phyloP scores from a whole-genome alignment of 2,113 vertebrate genomes.

The Mustela nigripes region DNA sequence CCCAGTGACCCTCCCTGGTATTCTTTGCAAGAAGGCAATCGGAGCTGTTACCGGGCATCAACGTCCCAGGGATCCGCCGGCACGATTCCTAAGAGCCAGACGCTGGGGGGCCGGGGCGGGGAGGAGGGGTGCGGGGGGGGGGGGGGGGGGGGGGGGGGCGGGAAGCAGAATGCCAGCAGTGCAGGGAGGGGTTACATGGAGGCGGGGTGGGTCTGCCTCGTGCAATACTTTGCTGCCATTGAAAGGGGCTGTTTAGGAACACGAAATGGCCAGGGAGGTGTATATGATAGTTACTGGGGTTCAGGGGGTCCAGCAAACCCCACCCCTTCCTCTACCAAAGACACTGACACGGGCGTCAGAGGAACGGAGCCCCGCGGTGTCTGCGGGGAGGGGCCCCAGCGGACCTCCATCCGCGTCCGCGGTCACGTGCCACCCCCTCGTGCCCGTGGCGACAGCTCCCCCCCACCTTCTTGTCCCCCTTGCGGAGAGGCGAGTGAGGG shows the following conservation, averaged over 20 bases:
- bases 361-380: rapidly evolving
- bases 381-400: rapidly evolving
- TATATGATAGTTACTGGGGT: not conserved
- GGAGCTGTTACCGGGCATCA: rapidly evolving
- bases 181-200: rapidly evolving
- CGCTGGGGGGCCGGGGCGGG: rapidly evolving
- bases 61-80: rapidly evolving
- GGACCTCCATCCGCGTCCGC: rapidly evolving
- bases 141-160: no score
- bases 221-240: no score
- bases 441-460: no score
- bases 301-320: rapidly evolving
- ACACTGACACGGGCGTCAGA: rapidly evolving
- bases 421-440: no score
- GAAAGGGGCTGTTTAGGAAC: not conserved
- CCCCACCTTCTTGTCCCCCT: not conserved
- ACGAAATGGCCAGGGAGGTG: rapidly evolving
- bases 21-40: rapidly evolving
- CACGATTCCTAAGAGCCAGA: rapidly evolving
- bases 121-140: rapidly evolving
- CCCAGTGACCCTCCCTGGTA: not conserved
- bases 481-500: not conserved
- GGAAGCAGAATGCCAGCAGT: rapidly evolving
- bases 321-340: not conserved
- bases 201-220: rapidly evolving